Evolutionary conservation across 2,888 invertebrate species (phyloP).

Genomic region (Malthinus seriepunctatus): DNA sequence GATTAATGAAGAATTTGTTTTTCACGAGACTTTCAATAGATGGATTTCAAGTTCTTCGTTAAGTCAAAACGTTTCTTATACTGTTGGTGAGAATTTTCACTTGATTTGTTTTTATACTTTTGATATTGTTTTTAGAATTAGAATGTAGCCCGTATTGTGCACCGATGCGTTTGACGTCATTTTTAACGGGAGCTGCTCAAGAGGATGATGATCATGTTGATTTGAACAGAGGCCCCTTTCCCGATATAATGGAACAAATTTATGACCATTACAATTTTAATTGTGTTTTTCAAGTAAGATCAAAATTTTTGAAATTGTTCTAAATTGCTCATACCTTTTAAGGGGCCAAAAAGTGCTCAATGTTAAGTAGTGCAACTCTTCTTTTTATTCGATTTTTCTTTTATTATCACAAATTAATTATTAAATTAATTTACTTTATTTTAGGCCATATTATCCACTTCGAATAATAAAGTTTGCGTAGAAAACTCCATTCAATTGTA

Average conservation of each 20-base stretch:
- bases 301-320: no score
- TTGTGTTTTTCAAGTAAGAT: not conserved
- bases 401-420: no score
- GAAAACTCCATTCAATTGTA: conserved; percentile 6
- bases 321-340: no score
- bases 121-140: not conserved
- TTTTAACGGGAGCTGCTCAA: not conserved
- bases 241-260: not conserved
- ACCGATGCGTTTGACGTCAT: not conserved
- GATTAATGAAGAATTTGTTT: conserved; percentile 12
- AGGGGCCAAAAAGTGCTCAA: no score
- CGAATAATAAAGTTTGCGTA: not conserved
- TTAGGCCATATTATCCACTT: conserved; percentile 2
- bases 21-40: conserved; percentile 23
- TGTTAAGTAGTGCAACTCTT: no score
- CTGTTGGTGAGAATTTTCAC: conserved; percentile 17
- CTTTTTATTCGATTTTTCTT: no score
- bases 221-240: not conserved
- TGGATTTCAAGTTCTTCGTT: conserved; percentile 20
- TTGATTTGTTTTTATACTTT: not conserved
- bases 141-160: conserved; percentile 8
- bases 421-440: no score
- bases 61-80: conserved; percentile 22
- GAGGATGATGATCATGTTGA: not conserved
- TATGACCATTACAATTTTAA: not conserved